Evolutionary conservation across 2,113 vertebrate species (phyloP), one percentile per base, ranked within the genome.

Genomic region (Rhinopomastus cyanomelas): DNA sequence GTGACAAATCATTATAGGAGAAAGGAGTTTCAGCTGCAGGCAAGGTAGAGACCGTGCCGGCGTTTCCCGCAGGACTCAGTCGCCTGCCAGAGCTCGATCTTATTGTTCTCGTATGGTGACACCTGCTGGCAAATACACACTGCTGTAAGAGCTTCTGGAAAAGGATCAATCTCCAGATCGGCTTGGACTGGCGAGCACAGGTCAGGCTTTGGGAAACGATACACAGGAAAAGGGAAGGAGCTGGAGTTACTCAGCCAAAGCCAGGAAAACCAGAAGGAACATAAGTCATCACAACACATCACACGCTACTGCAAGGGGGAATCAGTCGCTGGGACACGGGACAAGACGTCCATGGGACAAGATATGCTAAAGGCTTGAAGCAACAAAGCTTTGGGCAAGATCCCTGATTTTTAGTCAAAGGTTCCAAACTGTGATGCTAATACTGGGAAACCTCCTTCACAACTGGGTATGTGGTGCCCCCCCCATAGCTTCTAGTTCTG

Each of bases 71-170:
- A 30, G 12, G 46, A 30, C 1, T 5, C 36, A 6, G 64, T 3
- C 25, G 67, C 2, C 0, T 42, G n/a, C 62, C 67, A 12, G 64
- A 23, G 42, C 67, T 13, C 25, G 61, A 11, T 8, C n/a, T 66
- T 92, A 12, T 51, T 62, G 89, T 91, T 96, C 93, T 96, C 95
- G 75, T 78, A 56, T 81, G 90, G 77, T 94, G 95, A 96, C 93
- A 95, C 95, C 92, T 94, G 93, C 94, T 96, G 95, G 95, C 86
- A 95, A 92, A 62, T 1, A 5, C 71, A 52, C 69, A 72, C 73
- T 75, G 61, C 64, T 84, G 86, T 84, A 34, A 30, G 34, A 21
- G 13, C 69, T 21, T 1, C 86, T 88, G 90, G 88, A 91, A 88
- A 90, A 25, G 37, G 88, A 92, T 76, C 88, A 49, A 73, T n/a